Conservation (phyloP, 2,113 vertebrate genomes). For the Solenodon paradoxus region DNA sequence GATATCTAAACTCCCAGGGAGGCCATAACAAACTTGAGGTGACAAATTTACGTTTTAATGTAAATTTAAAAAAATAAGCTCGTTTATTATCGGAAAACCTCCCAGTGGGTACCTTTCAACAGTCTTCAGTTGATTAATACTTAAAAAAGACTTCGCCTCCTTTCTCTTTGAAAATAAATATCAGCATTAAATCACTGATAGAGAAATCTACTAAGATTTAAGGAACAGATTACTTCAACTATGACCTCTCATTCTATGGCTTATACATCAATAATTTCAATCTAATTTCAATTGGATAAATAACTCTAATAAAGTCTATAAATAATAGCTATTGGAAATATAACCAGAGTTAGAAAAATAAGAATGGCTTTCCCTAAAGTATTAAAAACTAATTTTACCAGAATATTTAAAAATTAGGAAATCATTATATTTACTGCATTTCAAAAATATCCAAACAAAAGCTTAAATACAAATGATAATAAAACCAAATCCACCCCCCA, state of each 20-base stretch:
- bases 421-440: neutral
- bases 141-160: neutral
- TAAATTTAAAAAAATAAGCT: neutral
- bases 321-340: neutral
- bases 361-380: neutral
- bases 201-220: neutral
- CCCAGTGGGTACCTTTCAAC: neutral
- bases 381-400: neutral
- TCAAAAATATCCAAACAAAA: neutral
- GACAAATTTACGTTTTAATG: neutral
- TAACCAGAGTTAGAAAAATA: neutral
- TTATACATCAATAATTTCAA: neutral
- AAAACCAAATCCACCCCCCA: neutral
- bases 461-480: conserved; percentile 23
- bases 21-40: neutral
- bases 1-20: neutral
- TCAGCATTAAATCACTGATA: neutral
- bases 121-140: neutral
- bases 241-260: neutral
- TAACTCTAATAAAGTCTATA: neutral
- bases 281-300: neutral
- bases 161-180: neutral
- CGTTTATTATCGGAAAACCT: neutral
- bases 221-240: neutral
- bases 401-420: conserved; percentile 11